Evolutionary conservation across 2,888 invertebrate genomes (phyloP).

Genomic region (Augochlorella aurata): DNA sequence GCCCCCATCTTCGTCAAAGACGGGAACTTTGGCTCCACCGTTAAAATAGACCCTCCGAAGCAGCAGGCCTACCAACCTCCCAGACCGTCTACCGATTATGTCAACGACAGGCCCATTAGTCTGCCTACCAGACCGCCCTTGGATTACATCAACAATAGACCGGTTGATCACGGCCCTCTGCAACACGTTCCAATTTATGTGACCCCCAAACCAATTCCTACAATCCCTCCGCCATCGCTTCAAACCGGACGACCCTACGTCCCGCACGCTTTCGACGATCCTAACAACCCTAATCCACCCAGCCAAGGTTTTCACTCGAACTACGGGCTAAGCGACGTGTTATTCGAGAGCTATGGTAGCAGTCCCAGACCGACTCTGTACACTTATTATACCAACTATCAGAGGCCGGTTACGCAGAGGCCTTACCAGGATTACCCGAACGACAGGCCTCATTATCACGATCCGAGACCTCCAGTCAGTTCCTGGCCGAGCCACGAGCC

Average conservation of each 20-base stretch:
- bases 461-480: not conserved
- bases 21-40: constrained; percentile 69
- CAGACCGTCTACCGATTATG: not conserved
- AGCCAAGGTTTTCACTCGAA: constrained; percentile 66
- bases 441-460: constrained; percentile 22
- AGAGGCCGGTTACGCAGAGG: constrained; percentile 37
- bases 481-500: constrained; percentile 13
- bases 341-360: constrained; percentile 64
- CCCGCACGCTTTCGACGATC: constrained; percentile 66
- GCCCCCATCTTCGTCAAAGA: constrained; percentile 76
- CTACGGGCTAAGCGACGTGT: constrained; percentile 56
- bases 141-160: not conserved
- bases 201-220: constrained; percentile 56
- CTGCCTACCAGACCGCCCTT: not conserved
- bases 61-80: not conserved
- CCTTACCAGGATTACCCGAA: constrained; percentile 25
- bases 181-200: constrained; percentile 16
- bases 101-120: constrained; percentile 22
- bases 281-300: constrained; percentile 75
- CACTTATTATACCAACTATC: constrained; percentile 64
- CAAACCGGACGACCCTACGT: constrained; percentile 32
- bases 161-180: not conserved
- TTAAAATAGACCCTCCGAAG: constrained; percentile 46
- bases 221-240: constrained; percentile 27
- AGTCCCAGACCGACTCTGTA: constrained; percentile 66